Evolutionary conservation across 2,113 vertebrate species (phyloP), one percentile per base, ranked within the genome.

Genomic region (Pelecanoides urinatrix): DNA sequence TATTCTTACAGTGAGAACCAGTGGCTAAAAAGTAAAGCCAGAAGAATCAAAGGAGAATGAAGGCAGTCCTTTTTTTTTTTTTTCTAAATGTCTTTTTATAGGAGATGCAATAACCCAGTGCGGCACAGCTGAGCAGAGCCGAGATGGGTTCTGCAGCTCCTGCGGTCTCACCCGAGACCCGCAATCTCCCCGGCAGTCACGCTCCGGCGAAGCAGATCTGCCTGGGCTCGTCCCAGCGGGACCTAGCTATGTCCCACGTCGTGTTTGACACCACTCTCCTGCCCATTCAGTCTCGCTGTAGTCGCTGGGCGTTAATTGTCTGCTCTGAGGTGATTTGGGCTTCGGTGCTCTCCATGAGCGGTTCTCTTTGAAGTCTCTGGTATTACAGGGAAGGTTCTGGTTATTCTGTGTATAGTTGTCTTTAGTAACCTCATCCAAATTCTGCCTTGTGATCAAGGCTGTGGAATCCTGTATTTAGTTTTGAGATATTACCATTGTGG

Each of bases 301-400:
- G 26, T 34, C 2, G 1, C 8, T 2, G 59, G 63, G 19, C 32
- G 16, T 7, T 13, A 2, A 5, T 11, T n/a, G 15, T n/a, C 44
- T 50, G 67, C 66, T 47, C 58, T 0, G 2, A 5, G 49, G 56
- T 2, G 44, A 2, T 8, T 9, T 29, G 26, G 26, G 19, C 58
- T 50, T 6, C 0, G 0, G 10, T 3, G 49, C 58, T 34, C 30
- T 32, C 2, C 0, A 3, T 10, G 59, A 32, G 47, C 38, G 16
- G 27, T 8, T 63, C 18, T 32, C 65, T 34, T 5, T 10, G 78
- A 8, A 55, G 32, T 1, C 55, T 7, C 42, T 42, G 47, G 2
- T n/a, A 6, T 42, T 13, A 23, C 7, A 75, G 38, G n/a, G 29
- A 36, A 71, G 30, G 13, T 17, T 84, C 52, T 9, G 20, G 45